Evolutionary conservation across 2,888 invertebrate genomes (phyloP), one percentile per base, ranked within the genome.

Genomic region (Xestia rhomboidea): DNA sequence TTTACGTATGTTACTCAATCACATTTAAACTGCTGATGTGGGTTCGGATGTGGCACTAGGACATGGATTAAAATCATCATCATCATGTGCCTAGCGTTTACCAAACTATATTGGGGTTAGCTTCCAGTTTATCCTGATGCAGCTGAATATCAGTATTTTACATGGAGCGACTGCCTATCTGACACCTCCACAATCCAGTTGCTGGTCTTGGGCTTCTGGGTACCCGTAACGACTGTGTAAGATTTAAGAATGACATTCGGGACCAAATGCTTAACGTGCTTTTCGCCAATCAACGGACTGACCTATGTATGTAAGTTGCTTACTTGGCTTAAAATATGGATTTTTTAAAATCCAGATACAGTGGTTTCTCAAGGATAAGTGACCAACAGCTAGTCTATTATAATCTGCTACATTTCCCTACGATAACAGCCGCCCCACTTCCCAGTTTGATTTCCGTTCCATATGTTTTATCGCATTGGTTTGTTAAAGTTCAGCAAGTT

Each of bases 361-460:
- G 10, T 41, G 13, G n/a, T n/a, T 64, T n/a, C 15, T 5, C n/a
- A 5, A 41, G n/a, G 41, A 64, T n/a, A 41, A 62, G 60, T 34
- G 30, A n/a, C 7, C 34, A 41, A n/a, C 18, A 30, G 34, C 8
- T 41, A 27, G 21, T 73, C 15, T n/a, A 57, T 60, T 81, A 49
- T 54, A 46, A 66, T 78, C 49, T 79, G 54, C 41, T n/a, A 79
- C 34, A 66, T 81, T 27, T 51, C 21, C n/a, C n/a, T 64, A 49
- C 54, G 71, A 73, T 74, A 77, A 62, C 68, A 51, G 24, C 38
- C 24, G 82, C 44, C 68, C 83, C 41, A 74, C 30, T 82, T 83
- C 68, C 77, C 60, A 74, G 67, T 77, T 83, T 72, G 69, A 73
- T 79, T 77, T 87, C 83, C 85, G 64, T 64, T 71, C 67, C 77